Percentiles rank a stretch among this genome's conserved stretches.
These are phyloP conservation scores for Steatocranus sp. DNA, from an alignment of 2,797 vertebrate genomes.

Conservation along the genomic window DNA sequence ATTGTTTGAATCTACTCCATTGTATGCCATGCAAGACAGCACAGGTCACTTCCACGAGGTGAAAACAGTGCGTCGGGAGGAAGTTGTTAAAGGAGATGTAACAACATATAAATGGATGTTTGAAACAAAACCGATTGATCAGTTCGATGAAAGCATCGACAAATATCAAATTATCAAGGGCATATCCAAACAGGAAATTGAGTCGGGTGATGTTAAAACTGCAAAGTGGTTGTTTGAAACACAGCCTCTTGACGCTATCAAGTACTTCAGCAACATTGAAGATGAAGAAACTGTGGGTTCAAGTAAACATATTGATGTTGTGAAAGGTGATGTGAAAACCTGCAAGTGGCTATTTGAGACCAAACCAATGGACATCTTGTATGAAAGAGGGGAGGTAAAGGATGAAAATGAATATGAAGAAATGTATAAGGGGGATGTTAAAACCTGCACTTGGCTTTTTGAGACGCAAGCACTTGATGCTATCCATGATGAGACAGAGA, in stretches of 20 bases:
- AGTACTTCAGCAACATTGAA: slow-evolving; percentile 83
- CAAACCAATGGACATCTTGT: slow-evolving; percentile 85
- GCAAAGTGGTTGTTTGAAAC: slow-evolving; percentile 97
- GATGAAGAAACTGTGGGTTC: slow-evolving; percentile 73
- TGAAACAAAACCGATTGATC: slow-evolving; percentile 90
- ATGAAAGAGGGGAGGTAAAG: slow-evolving; percentile 77
- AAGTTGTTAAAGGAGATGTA: slow-evolving; percentile 89
- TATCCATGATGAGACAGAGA: slow-evolving; percentile 79
- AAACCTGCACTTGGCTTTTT: slow-evolving; percentile 90
- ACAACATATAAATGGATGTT: slow-evolving; percentile 92
- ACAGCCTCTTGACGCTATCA: slow-evolving; percentile 89
- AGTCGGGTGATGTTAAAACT: slow-evolving; percentile 89
- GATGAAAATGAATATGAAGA: slow-evolving; percentile 66
- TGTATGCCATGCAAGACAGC: slow-evolving; percentile 89
- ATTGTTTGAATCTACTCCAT: slow-evolving; percentile 84
- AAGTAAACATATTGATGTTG: slow-evolving; percentile 63
- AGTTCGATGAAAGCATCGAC: slow-evolving; percentile 84
- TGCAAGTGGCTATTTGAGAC: slow-evolving; percentile 95
- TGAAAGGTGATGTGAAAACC: slow-evolving; percentile 89
- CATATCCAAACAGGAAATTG: slow-evolving; percentile 89
- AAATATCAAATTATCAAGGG: slow-evolving; percentile 90
- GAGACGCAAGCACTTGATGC: slow-evolving; percentile 87
- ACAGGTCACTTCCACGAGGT: slow-evolving; percentile 88
- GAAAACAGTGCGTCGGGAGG: slow-evolving; percentile 87
- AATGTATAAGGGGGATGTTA: slow-evolving; percentile 85